Percentiles rank a stretch among this genome's conserved stretches.
phyloP scores from a whole-genome alignment of 2,888 invertebrate genomes.

The Oxyteleia sp. region DNA sequence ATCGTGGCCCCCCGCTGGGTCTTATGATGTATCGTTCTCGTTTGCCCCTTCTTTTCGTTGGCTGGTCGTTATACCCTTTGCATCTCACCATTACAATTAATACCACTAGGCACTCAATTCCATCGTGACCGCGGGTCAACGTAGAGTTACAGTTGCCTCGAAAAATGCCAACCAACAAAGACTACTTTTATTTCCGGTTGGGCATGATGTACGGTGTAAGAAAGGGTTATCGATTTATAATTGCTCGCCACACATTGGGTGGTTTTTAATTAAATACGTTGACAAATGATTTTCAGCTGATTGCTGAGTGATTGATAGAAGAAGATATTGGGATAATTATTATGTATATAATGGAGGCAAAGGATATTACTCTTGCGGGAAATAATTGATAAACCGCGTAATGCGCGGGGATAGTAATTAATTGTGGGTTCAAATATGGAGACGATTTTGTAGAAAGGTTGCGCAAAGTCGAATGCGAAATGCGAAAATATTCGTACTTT shows the following conservation, averaged over 20 bases:
- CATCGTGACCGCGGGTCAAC: constrained; percentile 68
- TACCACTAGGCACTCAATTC: constrained; percentile 73
- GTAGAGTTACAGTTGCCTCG: constrained; percentile 46
- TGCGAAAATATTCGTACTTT: constrained; percentile 37
- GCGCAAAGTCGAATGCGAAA: background rate
- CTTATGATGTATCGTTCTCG: constrained; percentile 86
- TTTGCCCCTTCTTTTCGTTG: constrained; percentile 80
- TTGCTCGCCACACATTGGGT: constrained; percentile 45
- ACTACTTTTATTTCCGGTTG: constrained; percentile 55
- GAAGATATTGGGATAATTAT: constrained; percentile 45
- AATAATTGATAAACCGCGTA: constrained; percentile 53
- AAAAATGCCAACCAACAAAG: constrained; percentile 60
- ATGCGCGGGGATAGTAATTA: constrained; percentile 25
- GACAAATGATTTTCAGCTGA: constrained; percentile 69
- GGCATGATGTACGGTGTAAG: constrained; percentile 21
- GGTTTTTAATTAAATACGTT: constrained; percentile 48
- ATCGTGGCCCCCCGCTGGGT: constrained; percentile 81
- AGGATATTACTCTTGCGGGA: constrained; percentile 25
- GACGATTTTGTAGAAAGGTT: background rate
- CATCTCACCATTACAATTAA: constrained; percentile 70
- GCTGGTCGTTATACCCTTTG: constrained; percentile 67
- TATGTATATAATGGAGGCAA: constrained; percentile 33
- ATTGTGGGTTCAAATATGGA: constrained; percentile 3
- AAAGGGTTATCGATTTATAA: constrained; percentile 51
- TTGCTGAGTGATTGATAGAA: constrained; percentile 60